phyloP scores from a whole-genome alignment of 2,888 invertebrate species.

The Drosophila kanekoi region DNA sequence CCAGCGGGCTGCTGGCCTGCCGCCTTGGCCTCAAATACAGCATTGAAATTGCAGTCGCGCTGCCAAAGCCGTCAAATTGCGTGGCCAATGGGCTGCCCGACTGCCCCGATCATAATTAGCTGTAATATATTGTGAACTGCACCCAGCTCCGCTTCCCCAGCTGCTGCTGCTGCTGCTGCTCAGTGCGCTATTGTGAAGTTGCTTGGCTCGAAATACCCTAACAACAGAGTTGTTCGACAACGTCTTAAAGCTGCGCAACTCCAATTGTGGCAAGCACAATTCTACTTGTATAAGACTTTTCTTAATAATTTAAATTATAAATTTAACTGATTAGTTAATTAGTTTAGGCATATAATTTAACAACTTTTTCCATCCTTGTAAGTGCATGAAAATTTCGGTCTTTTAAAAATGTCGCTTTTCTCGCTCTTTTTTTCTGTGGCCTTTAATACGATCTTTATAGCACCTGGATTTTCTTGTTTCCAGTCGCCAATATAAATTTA shows the following conservation, averaged over 20 bases:
- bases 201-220: slow-evolving; percentile 16
- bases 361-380: neutral
- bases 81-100: slow-evolving; percentile 55
- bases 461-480: slow-evolving; percentile 80
- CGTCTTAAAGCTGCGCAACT: neutral
- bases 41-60: slow-evolving; percentile 45
- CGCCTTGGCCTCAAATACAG: slow-evolving; percentile 64
- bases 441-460: slow-evolving; percentile 75
- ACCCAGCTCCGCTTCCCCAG: slow-evolving; percentile 22
- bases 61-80: slow-evolving; percentile 66
- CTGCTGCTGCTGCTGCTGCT: slow-evolving; percentile 14
- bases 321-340: neutral
- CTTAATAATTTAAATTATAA: no score
- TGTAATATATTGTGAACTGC: slow-evolving; percentile 62
- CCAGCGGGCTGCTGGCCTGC: slow-evolving; percentile 55
- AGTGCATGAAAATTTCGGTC: slow-evolving; percentile 31
- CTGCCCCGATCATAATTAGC: slow-evolving; percentile 68
- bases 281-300: no score
- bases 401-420: neutral
- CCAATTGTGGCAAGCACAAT: no score
- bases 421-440: slow-evolving; percentile 47
- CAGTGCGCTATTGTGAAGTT: slow-evolving; percentile 21
- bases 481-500: slow-evolving; percentile 72
- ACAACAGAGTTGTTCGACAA: neutral
- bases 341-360: neutral